Percentiles rank a stretch among this genome's conserved stretches.
phyloP scores from a whole-genome alignment of 2,797 vertebrate genomes.

The Propithecus deckenii region DNA sequence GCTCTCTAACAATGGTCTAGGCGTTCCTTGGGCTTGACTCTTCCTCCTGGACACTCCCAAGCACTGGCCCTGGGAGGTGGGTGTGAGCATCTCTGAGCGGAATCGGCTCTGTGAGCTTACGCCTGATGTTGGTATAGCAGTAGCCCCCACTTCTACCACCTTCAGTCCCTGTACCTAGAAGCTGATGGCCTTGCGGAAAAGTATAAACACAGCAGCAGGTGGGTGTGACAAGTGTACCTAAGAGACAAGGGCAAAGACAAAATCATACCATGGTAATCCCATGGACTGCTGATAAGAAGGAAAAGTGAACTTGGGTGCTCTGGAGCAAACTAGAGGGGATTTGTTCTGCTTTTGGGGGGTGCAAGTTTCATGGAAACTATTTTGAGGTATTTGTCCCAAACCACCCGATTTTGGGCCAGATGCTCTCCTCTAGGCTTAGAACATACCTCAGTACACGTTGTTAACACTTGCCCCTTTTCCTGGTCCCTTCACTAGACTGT shows the following conservation, averaged over 20 bases:
- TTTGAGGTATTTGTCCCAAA: neutral
- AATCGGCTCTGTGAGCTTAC: neutral
- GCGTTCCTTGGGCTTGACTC: slow-evolving; percentile 42
- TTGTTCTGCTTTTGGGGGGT: neutral
- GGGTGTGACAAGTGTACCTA: neutral
- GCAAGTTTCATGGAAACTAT: neutral
- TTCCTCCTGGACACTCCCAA: slow-evolving; percentile 50
- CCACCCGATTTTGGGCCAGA: neutral
- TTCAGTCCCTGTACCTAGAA: neutral
- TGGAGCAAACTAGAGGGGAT: neutral
- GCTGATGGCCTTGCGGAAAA: neutral
- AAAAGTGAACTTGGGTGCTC: neutral
- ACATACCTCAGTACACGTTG: neutral
- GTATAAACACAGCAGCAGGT: neutral
- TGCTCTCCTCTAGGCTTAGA: neutral
- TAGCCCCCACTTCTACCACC: neutral
- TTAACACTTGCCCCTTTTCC: neutral
- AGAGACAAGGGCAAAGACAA: neutral
- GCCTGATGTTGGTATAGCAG: neutral
- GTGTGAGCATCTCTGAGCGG: neutral
- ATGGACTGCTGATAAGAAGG: neutral
- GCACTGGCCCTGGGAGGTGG: neutral
- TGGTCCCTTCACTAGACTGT: neutral
- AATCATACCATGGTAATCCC: neutral
- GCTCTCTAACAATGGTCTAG: slow-evolving; percentile 50